Evolutionary conservation across 1,140 invertebrate genomes (phyloP), one percentile per base, ranked within the genome.

Genomic region (Cydia fagiglandana): DNA sequence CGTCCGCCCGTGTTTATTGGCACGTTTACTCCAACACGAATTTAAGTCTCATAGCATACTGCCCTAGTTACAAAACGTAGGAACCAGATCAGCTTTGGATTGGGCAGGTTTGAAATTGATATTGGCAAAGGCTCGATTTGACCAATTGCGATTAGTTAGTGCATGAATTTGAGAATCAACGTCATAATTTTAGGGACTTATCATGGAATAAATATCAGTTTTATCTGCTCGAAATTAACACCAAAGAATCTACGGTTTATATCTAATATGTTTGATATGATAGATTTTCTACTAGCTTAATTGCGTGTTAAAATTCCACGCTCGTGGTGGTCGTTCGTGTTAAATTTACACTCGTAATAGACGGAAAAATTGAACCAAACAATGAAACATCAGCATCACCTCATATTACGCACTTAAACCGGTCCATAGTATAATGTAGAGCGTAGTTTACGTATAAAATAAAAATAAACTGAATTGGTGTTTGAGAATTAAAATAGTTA

Each of bases 381-480:
- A 56, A 17, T 56, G 6, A 17, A 56, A 56, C n/a, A 56, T 56
- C 53, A 56, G 20, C n/a, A 56, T 56, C 53, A 4, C 56, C 20
- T 61, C 7, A 47, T 73, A 75, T 73, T 70, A 77, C 74, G 70
- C 74, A 79, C 64, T 45, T 75, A 20, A 75, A 56, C 61, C 30
- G 56, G 66, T 79, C 41, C 13, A 47, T 73, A 7, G 28, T 56
- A 45, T 56, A 70, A 80, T 78, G 76, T 75, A 74, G 56, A 61
- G 41, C 75, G 41, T 50, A 74, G 73, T 75, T 47, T 64, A 47
- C 74, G 73, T 56, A 70, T 78, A 73, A 77, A 78, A 75, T 45
- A 70, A 78, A 73, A 77, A 78, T 79, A 73, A 78, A 70, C 64
- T 64, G 64, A 68, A 81, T 79, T 79, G 78, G 73, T 70, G 74